These are phyloP conservation scores for Hyalella azteca DNA, from an alignment of 2,888 invertebrate species.

Conservation along the genomic window DNA sequence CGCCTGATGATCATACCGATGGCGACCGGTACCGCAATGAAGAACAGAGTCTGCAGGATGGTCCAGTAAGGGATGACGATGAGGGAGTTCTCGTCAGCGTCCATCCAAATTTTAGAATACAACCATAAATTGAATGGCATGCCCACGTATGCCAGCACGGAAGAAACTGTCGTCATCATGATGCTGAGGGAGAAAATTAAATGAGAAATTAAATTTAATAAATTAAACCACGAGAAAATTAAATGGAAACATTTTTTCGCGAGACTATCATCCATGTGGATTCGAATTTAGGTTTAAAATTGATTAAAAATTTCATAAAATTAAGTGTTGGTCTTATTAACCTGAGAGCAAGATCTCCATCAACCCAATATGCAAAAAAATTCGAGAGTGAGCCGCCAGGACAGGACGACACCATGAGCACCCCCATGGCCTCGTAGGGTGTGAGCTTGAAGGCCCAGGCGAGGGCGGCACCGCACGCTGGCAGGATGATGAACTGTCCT, in stretches of 20 bases:
- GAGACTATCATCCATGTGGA: too few species aligned
- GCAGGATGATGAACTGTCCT: constrained; percentile 53
- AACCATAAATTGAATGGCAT: constrained; percentile 56
- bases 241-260: too few species aligned
- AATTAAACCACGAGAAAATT: too few species aligned
- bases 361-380: constrained; percentile 57
- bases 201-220: too few species aligned
- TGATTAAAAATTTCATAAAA: too few species aligned
- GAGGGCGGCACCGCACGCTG: constrained; percentile 44
- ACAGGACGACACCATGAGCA: constrained; percentile 50
- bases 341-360: constrained; percentile 56
- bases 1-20: constrained; percentile 48
- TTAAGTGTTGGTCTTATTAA: too few species aligned
- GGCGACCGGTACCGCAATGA: constrained; percentile 42
- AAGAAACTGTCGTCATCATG: constrained; percentile 52
- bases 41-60: constrained; percentile 43
- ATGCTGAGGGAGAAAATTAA: constrained; percentile 42
- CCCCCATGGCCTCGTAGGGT: constrained; percentile 56
- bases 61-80: constrained; percentile 44
- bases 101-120: constrained; percentile 43
- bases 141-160: constrained; percentile 45
- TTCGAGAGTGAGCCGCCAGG: constrained; percentile 56
- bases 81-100: not conserved
- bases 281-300: too few species aligned
- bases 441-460: constrained; percentile 38